Conservation (phyloP, 2,888 invertebrate species). For the Oscheius sp. region DNA sequence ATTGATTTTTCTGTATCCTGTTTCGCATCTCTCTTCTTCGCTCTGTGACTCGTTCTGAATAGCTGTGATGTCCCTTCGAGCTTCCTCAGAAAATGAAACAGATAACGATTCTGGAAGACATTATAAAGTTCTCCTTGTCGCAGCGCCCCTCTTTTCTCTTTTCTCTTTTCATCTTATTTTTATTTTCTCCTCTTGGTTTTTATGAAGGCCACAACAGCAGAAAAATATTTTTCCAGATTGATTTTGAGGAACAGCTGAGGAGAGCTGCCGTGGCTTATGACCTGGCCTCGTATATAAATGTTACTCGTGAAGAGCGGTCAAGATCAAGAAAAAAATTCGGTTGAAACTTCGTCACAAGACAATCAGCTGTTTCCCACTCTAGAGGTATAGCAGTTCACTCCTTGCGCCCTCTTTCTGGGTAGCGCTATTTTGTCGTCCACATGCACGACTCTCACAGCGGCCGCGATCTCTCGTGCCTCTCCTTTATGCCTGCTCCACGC, state of each 20-base stretch:
- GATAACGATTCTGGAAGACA: no score
- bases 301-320: conserved; percentile 6
- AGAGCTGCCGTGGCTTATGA: background rate
- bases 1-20: background rate
- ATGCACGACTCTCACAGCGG: conserved; percentile 8
- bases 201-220: background rate
- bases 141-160: no score
- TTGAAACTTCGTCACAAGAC: conserved; percentile 29
- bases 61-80: no score
- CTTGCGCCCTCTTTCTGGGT: conserved; percentile 3
- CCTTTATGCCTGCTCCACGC: conserved; percentile 19
- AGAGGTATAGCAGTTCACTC: conserved; percentile 25
- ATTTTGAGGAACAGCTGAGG: background rate
- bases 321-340: conserved; percentile 1
- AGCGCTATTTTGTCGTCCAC: conserved; percentile 7
- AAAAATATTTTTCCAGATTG: background rate
- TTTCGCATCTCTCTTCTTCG: background rate
- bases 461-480: conserved; percentile 15
- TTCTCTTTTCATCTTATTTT: background rate
- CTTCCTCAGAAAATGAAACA: no score
- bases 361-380: conserved; percentile 31
- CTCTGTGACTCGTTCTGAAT: no score
- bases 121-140: no score
- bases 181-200: background rate
- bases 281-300: conserved; percentile 7